phyloP scores from a whole-genome alignment of 2,797 vertebrate genomes.

The Liparis tanakae region DNA sequence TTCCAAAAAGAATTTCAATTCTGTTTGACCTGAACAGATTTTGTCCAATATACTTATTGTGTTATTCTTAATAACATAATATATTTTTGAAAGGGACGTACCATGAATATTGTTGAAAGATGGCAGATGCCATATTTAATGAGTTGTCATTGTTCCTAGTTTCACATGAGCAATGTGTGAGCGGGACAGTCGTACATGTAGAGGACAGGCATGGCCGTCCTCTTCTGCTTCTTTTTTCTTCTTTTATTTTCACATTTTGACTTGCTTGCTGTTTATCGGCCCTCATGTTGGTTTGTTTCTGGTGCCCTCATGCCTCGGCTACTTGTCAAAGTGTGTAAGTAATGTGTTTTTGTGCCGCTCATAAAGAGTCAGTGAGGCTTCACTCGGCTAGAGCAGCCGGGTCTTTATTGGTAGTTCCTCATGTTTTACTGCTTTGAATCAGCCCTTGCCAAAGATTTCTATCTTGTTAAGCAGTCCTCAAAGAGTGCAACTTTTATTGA shows the following conservation, averaged over 20 bases:
- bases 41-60: neutral
- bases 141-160: slow-evolving; percentile 47
- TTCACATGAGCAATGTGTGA: slow-evolving; percentile 29
- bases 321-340: slow-evolving; percentile 53
- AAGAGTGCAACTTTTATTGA: slow-evolving; percentile 74
- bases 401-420: slow-evolving; percentile 71
- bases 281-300: slow-evolving; percentile 33
- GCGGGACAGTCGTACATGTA: slow-evolving; percentile 10
- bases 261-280: slow-evolving; percentile 32
- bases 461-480: slow-evolving; percentile 72
- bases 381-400: slow-evolving; percentile 47
- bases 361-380: slow-evolving; percentile 62
- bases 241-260: neutral
- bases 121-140: slow-evolving; percentile 20
- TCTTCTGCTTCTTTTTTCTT: neutral
- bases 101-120: neutral
- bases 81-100: neutral
- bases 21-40: neutral
- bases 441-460: slow-evolving; percentile 72
- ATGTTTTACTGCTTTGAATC: slow-evolving; percentile 77
- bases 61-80: slow-evolving; percentile 3
- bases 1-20: too few species aligned
- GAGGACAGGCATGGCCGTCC: neutral
- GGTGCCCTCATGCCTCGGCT: slow-evolving; percentile 38
- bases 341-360: slow-evolving; percentile 65